Base-by-base conservation (phyloP, 2,888 invertebrate genomes). In the Leptarthrus brevirostris region DNA sequence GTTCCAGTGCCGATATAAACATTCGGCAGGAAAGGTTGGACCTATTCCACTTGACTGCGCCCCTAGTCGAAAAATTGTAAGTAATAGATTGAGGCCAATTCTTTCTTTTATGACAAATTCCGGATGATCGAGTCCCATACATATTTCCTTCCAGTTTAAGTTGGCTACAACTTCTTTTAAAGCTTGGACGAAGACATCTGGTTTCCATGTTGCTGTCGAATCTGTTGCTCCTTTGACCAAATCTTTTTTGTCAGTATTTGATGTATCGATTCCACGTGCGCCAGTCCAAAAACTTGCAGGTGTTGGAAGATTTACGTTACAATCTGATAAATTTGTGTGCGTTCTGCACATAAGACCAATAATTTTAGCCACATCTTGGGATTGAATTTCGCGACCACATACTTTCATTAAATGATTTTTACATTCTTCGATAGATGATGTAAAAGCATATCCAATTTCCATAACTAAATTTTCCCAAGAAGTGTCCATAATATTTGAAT, bases 121-220 rank as follows among this genome's bases (percentile, higher is more conserved):
- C 2, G 92, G 89, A 84, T 97, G 94, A 83, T 99, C 98, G 44
- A 98, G 86, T 85, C 96, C 95, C 76, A 91, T 86, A 78, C 97
- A 92, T 0, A 98, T 95, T 81, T 96, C 97, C 81, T 93, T 93
- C 97, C 98, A 98, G 79, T 92, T 92, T 75, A 98, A 85, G 81
- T 90, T 93, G 1, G 95, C 91, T 77, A 93, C 93, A 77, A 95
- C 86, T 83, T 97, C 97, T 83, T 95, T 95, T 24, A 97, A 86
- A n/a, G 94, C 92, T 83, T 95, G 94, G 47, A 97, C 93, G 82
- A 98, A 97, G 72, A 96, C 90, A 81, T 98, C 97, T 10, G 95
- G 90, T 83, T 97, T 97, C 98, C 98, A 98, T 2, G 93, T 88
- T 47, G 83, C 83, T 16, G 84, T 83, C 82, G 90, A 83, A 85